Base-by-base conservation (phyloP, 2,888 invertebrate genomes). In the Melieria picta region DNA sequence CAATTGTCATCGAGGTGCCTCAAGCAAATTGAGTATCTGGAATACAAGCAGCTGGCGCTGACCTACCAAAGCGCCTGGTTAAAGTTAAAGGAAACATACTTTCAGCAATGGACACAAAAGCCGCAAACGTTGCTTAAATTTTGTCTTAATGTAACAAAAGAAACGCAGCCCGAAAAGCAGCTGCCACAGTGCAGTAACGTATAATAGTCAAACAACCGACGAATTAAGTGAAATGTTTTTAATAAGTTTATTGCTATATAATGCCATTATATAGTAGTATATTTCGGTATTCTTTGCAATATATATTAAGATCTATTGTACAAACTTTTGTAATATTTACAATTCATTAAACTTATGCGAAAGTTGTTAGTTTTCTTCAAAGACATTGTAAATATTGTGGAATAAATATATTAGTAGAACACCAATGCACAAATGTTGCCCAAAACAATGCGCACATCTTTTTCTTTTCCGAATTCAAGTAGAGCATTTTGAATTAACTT, bases 61-160 rank as follows among this genome's bases (percentile, higher is more conserved):
- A 77, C 82, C 4, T 88, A 88, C 78, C 83, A 84, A 67, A 42
- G 61, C 11, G 78, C 82, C 80, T 91, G 91, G 91, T 72, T 72
- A 30, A 73, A 79, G 71, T 77, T 90, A 7, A 90, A 89, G 79
- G 78, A 83, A 11, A 79, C 79, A 0, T 88, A 89, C 79, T 91
- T 91, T 78, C 86, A 87, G 79, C 82, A 84, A 64, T 91, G 91
- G 91, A 89, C 90, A 7, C 76, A 78, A 0, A 91, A 91, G 80
- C 89, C 90, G 3, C 68, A 68, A 0, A 58, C 78, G 9, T 72
- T 84, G n/a, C 71, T 81, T 66, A 56, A 66, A 10, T 77, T 76
- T 74, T 64, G 50, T 16, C 5, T 74, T 45, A 56, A n/a, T 7
- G 13, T 47, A 55, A 68, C 46, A 43, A n/a, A 13, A 3, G 43